phyloP scores from a whole-genome alignment of 2,888 invertebrate species.

The Drosophila borealis region DNA sequence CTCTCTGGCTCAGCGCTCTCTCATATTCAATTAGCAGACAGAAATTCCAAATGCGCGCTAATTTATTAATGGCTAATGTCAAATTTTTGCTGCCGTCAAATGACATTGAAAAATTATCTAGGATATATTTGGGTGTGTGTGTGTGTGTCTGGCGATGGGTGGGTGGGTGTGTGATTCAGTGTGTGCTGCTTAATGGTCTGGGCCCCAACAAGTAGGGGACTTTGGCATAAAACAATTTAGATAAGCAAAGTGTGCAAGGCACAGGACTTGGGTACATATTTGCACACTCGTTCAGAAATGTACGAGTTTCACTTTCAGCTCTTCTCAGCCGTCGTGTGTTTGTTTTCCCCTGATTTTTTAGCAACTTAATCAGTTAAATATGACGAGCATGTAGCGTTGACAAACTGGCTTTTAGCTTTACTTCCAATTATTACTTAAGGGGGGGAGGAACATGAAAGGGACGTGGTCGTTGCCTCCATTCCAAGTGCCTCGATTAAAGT shows the following conservation, averaged over 20 bases:
- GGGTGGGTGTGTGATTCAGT: constrained; percentile 1
- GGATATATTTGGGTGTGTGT: constrained; percentile 14
- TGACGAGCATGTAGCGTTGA: constrained; percentile 41
- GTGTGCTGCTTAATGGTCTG: constrained; percentile 63
- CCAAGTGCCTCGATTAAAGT: constrained; percentile 49
- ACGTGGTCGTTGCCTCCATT: constrained; percentile 15
- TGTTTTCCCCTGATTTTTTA: constrained; percentile 26
- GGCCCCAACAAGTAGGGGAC: constrained; percentile 36
- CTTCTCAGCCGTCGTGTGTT: constrained; percentile 15
- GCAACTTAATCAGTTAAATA: constrained; percentile 67
- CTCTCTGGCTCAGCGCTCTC: constrained; percentile 9
- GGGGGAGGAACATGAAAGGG: not conserved
- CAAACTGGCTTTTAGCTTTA: constrained; percentile 23
- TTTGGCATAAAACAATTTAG: constrained; percentile 68
- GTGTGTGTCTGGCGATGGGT: constrained; percentile 12
- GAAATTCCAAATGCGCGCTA: constrained; percentile 56
- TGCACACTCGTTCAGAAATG: constrained; percentile 22
- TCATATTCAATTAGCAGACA: constrained; percentile 64
- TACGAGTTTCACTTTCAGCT: constrained; percentile 29
- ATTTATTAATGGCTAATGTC: constrained; percentile 74
- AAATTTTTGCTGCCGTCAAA: constrained; percentile 62
- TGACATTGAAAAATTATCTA: constrained; percentile 74
- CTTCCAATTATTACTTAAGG: not conserved
- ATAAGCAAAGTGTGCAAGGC: constrained; percentile 63
- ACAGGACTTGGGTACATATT: constrained; percentile 31